Evolutionary conservation across 2,113 vertebrate species (phyloP).

Genomic region (Vulpes lagopus): DNA sequence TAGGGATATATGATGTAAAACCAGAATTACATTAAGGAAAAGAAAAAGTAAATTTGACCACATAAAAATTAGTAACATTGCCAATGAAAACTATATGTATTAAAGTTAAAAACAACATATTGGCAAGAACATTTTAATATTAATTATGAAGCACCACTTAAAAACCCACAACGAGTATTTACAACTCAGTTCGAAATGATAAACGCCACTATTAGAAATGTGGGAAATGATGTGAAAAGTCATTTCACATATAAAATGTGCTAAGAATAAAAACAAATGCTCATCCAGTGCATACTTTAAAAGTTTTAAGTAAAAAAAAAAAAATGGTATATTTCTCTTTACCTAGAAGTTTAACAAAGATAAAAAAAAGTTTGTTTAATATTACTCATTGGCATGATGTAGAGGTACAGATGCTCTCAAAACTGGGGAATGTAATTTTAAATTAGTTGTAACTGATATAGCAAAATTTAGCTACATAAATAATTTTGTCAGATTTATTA

Average conservation of each 20-base stretch:
- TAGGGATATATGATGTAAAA: background rate
- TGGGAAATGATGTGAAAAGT: background rate
- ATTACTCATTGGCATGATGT: background rate
- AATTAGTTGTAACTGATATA: background rate
- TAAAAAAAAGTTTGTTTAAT: background rate
- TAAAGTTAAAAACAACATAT: constrained; percentile 34
- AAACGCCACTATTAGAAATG: background rate
- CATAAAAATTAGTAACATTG: constrained; percentile 27
- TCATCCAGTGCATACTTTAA: background rate
- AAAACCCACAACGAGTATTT: background rate
- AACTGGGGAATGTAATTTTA: background rate
- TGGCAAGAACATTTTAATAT: background rate
- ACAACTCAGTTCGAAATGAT: background rate
- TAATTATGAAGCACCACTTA: background rate
- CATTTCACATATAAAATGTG: background rate
- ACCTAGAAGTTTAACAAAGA: background rate
- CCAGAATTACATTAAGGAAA: background rate
- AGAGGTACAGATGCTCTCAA: background rate
- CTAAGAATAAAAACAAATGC: constrained; percentile 8
- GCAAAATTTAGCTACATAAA: constrained; percentile 7
- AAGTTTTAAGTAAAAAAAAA: background rate
- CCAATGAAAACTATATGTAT: background rate
- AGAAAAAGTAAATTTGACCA: constrained; percentile 16
- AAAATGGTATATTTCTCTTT: background rate
- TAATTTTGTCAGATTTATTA: constrained; percentile 3